Conservation (phyloP, 2,113 vertebrate species). For the Neopipo cinnamomea region DNA sequence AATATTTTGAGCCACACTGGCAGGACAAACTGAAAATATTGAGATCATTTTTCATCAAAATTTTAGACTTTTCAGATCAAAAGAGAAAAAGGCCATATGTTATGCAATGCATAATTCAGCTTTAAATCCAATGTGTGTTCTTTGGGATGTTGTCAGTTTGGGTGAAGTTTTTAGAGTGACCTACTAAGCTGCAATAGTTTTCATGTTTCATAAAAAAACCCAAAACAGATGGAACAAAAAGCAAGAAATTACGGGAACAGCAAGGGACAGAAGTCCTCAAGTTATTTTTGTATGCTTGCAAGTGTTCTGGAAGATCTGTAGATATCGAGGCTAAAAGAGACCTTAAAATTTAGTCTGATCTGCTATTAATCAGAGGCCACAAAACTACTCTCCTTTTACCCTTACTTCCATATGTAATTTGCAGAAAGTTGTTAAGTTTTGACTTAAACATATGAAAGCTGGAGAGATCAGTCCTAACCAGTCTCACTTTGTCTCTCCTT, state of each 20-base stretch:
- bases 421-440: neutral
- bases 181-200: neutral
- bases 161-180: neutral
- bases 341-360: neutral
- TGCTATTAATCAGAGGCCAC: neutral
- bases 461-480: neutral
- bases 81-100: neutral
- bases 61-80: neutral
- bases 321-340: neutral
- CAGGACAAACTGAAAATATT: neutral
- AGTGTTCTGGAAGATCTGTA: neutral
- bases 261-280: neutral
- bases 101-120: neutral
- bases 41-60: neutral
- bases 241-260: neutral
- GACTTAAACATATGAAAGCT: neutral
- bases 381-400: neutral
- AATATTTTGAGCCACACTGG: neutral
- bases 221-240: neutral
- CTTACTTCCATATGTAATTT: rapidly evolving
- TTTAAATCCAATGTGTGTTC: neutral
- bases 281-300: neutral
- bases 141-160: neutral
- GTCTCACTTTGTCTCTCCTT: neutral
- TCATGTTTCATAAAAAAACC: neutral